phyloP scores from a whole-genome alignment of 2,797 vertebrate species.

The Sparus aurata region DNA sequence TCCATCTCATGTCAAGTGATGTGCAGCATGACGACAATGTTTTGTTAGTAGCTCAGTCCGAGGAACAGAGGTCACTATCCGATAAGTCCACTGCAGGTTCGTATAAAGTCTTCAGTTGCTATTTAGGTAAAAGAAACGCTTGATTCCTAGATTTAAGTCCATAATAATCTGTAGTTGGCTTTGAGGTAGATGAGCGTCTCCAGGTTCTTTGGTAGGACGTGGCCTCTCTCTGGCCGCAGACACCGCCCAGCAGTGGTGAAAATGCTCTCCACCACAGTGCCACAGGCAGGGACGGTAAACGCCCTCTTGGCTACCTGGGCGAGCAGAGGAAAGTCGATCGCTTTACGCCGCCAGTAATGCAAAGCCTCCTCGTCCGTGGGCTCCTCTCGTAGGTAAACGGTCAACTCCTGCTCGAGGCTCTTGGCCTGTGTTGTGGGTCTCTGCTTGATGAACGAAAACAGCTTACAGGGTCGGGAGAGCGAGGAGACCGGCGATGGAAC shows the following conservation, averaged over 20 bases:
- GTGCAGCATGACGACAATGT: slow-evolving; percentile 32
- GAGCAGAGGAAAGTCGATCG: slow-evolving; percentile 87
- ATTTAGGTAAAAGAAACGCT: slow-evolving; percentile 31
- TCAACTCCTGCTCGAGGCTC: slow-evolving; percentile 87
- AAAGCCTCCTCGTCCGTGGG: slow-evolving; percentile 88
- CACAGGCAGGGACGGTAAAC: slow-evolving; percentile 86
- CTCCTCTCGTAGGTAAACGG: slow-evolving; percentile 86
- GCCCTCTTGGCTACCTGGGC: slow-evolving; percentile 87
- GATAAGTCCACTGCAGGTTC: slow-evolving; percentile 31
- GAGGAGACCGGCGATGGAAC: slow-evolving; percentile 75
- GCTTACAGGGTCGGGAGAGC: slow-evolving; percentile 85
- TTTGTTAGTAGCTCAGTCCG: slow-evolving; percentile 36
- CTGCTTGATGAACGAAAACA: slow-evolving; percentile 90
- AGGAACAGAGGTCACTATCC: slow-evolving; percentile 48
- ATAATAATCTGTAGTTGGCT: slow-evolving; percentile 86
- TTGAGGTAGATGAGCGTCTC: slow-evolving; percentile 89
- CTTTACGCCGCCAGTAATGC: slow-evolving; percentile 88
- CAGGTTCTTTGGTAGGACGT: slow-evolving; percentile 85
- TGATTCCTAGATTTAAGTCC: slow-evolving; percentile 73
- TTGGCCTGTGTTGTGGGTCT: slow-evolving; percentile 86
- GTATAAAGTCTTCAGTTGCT: slow-evolving; percentile 38
- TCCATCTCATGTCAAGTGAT: slow-evolving; percentile 36
- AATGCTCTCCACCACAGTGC: slow-evolving; percentile 84
- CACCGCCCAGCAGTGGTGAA: slow-evolving; percentile 78
- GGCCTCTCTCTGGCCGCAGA: slow-evolving; percentile 77